Percentiles rank a stretch among this genome's conserved stretches.
These are phyloP conservation scores for Mylabris phalerata DNA, from an alignment of 1,140 invertebrate species.

Conservation along the genomic window DNA sequence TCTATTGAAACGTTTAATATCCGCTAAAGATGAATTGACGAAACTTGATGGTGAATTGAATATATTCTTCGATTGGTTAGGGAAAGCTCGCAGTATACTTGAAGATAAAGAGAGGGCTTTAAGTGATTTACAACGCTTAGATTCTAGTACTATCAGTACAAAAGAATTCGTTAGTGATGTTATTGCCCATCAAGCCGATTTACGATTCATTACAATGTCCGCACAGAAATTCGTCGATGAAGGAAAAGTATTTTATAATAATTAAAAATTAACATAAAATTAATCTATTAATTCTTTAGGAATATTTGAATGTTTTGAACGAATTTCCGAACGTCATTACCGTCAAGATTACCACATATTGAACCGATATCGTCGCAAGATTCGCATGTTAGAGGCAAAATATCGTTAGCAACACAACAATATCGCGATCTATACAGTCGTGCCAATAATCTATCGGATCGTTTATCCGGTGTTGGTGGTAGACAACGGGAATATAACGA, in stretches of 20 bases:
- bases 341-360: conserved; percentile 70
- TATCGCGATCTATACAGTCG: conserved; percentile 72
- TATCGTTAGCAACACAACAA: conserved; percentile 59
- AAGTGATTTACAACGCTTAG: conserved; percentile 67
- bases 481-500: conserved; percentile 77
- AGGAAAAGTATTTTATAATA: conserved; percentile 59
- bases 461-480: conserved; percentile 67
- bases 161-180: conserved; percentile 89
- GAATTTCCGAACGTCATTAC: conserved; percentile 75
- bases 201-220: conserved; percentile 89
- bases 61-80: conserved; percentile 80
- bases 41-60: conserved; percentile 76
- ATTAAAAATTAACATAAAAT: not conserved
- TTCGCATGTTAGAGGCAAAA: conserved; percentile 62
- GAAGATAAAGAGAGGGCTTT: conserved; percentile 82
- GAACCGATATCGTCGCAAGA: conserved; percentile 60
- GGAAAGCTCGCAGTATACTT: conserved; percentile 66
- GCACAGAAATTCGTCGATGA: conserved; percentile 93
- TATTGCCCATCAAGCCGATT: conserved; percentile 88
- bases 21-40: conserved; percentile 77
- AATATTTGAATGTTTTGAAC: conserved; percentile 74
- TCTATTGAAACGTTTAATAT: conserved; percentile 65
- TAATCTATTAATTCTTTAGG: conserved; percentile 41
- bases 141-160: conserved; percentile 64
- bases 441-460: conserved; percentile 75